Evolutionary conservation across 2,113 vertebrate genomes (phyloP).

Genomic region (Pyrgilauda ruficollis): DNA sequence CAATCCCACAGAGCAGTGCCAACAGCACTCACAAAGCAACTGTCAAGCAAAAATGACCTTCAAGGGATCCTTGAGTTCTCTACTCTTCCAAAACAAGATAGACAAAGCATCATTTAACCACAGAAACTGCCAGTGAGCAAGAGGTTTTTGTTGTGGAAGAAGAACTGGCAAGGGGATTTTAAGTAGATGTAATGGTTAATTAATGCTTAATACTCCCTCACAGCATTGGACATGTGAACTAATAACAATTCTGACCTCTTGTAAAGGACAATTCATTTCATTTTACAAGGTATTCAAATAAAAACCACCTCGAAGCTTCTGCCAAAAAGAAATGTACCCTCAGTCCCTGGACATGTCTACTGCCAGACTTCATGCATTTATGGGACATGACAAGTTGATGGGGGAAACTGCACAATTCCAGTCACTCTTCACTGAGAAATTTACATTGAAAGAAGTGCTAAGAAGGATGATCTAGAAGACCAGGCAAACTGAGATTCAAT

Average conservation of each 20-base stretch:
- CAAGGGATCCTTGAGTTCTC: neutral
- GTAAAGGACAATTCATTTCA: neutral
- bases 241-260: neutral
- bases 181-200: conserved; percentile 32
- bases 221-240: neutral
- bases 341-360: neutral
- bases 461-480: neutral
- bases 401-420: neutral
- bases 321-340: neutral
- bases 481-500: neutral
- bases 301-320: neutral
- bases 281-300: conserved; percentile 20
- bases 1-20: neutral
- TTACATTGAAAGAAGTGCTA: neutral
- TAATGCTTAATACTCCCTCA: neutral
- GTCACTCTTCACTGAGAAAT: neutral
- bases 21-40: neutral
- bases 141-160: conserved; percentile 16
- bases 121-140: neutral
- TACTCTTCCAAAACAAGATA: neutral
- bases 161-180: neutral
- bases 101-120: neutral
- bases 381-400: neutral
- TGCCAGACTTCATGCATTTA: neutral
- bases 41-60: neutral